Base-by-base conservation (phyloP, 2,888 invertebrate species). In the Eupithecia vulgata region DNA sequence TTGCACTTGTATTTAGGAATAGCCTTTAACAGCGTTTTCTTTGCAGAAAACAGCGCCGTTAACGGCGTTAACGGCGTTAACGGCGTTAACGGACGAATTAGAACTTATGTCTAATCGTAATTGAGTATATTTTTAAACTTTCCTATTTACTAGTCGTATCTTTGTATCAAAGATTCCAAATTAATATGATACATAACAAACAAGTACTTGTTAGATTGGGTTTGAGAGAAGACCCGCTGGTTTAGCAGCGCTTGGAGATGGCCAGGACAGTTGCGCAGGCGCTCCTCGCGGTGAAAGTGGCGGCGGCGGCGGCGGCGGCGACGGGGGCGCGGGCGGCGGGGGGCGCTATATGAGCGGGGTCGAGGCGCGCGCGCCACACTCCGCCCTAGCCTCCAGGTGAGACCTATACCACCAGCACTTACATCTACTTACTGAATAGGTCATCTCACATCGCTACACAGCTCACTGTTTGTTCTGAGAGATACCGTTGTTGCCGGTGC, bases 321-420 rank as follows among this genome's bases (percentile, higher is more conserved):
- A 77, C 79, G 74, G 81, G 72, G 74, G 85, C 87, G 87, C 93
- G n/a, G 93, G 90, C 84, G 90, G 87, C 70, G 78, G n/a, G 87
- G 88, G 86, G 84, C 72, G 80, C 83, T 92, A 91, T 93, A 93
- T 91, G 84, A 91, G 87, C 71, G 78, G 78, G 79, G 74, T 69
- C 77, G 81, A 72, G 73, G 85, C 87, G 87, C 94, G 92, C 94
- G 94, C 92, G 92, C 86, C 83, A 92, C 93, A 91, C 92, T 87
- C 84, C 81, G 83, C 82, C 82, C 89, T 80, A 81, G 81, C 84
- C 80, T 74, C 82, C 92, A 91, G 93, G 94, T 92, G 89, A 93
- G 92, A 82, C 79, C 68, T 21, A n/a, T n/a, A 42, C 37, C n/a
- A 17, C 62, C 67, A 76, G 68, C 71, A 67, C 76, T 70, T 40